These are phyloP conservation scores for Oreochromis mossambicus DNA, from an alignment of 2,797 vertebrate genomes.

Conservation along the genomic window DNA sequence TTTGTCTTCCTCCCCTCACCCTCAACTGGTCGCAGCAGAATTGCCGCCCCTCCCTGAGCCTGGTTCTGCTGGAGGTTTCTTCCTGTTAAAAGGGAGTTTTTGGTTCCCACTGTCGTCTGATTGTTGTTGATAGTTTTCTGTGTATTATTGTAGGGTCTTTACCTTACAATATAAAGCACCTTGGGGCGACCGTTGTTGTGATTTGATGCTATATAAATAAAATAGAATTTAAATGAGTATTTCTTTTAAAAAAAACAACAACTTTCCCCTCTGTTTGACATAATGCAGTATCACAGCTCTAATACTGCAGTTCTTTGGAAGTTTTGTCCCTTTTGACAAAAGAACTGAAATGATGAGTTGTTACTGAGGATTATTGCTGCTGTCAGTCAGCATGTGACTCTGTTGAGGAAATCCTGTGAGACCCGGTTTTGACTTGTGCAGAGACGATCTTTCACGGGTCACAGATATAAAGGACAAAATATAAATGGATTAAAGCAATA, in stretches of 20 bases:
- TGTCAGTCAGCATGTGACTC: not conserved
- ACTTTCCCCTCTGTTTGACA: not conserved
- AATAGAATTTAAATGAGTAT: not conserved
- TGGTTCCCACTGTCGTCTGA: not conserved
- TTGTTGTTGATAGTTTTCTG: not conserved
- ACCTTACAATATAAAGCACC: not conserved
- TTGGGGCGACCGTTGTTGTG: not conserved
- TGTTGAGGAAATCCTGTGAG: not conserved
- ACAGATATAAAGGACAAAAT: not conserved
- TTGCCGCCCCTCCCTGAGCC: not conserved
- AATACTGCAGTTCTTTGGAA: not conserved
- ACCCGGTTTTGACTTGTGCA: not conserved
- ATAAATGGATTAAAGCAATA: not conserved
- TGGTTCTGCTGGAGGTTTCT: not conserved
- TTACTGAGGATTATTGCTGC: not conserved
- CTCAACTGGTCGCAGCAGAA: not conserved
- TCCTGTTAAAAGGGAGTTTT: not conserved
- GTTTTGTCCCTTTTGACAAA: not conserved
- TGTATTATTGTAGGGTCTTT: not conserved
- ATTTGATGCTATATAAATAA: not conserved
- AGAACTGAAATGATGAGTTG: not conserved
- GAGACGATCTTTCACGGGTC: not conserved
- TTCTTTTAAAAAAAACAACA: not conserved
- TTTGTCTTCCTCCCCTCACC: not conserved
- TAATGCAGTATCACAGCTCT: not conserved